phyloP scores from a whole-genome alignment of 2,888 invertebrate species.

The Meliscaeva auricollis region DNA sequence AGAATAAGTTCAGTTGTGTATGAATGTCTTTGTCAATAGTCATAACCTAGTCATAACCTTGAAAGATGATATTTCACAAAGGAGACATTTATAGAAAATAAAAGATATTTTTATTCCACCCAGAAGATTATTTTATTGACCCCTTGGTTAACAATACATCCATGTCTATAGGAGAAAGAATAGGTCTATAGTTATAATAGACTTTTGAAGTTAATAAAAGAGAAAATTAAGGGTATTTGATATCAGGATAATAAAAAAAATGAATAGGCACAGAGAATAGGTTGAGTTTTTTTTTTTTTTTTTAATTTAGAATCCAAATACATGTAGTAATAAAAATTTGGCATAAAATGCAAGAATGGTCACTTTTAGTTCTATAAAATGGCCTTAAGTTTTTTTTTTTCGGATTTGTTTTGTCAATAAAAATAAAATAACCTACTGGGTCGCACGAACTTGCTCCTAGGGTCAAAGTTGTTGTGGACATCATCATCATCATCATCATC shows the following conservation, averaged over 20 bases:
- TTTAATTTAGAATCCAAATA: background rate
- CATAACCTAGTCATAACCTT: constrained; percentile 21
- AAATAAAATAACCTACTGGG: too few species aligned
- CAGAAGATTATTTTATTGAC: constrained; percentile 39
- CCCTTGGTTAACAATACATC: constrained; percentile 28
- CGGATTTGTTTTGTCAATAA: background rate
- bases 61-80: constrained; percentile 31
- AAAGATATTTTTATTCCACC: constrained; percentile 20
- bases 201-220: constrained; percentile 14
- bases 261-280: background rate
- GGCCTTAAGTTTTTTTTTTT: too few species aligned
- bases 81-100: constrained; percentile 21
- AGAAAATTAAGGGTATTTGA: background rate
- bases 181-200: constrained; percentile 1
- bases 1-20: background rate
- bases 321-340: background rate
- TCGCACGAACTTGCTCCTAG: too few species aligned
- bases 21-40: background rate
- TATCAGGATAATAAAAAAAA: constrained; percentile 28
- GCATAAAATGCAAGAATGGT: background rate
- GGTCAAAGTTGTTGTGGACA: too few species aligned
- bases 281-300: too few species aligned
- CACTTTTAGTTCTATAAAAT: too few species aligned
- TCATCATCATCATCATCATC: too few species aligned
- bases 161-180: background rate